These are phyloP conservation scores for Creontiades dilutus DNA, from an alignment of 2,888 invertebrate species.

Conservation along the genomic window DNA sequence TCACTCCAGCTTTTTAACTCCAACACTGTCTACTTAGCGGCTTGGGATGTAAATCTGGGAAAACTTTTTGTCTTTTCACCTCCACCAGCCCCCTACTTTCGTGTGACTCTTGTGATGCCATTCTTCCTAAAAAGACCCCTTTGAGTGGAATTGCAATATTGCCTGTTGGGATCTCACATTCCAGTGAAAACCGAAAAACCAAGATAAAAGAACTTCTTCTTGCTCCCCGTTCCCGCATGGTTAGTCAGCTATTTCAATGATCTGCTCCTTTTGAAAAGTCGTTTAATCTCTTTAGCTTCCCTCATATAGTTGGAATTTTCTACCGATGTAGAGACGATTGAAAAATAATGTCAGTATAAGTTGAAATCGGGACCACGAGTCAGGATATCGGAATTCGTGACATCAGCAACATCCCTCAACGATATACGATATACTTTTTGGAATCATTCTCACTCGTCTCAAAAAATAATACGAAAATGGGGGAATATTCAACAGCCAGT, in stretches of 20 bases:
- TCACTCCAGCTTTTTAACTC: conserved; percentile 40
- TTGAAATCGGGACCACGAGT: too few relatives aligned
- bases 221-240: neutral
- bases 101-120: neutral
- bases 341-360: too few relatives aligned
- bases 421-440: too few relatives aligned
- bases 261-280: neutral
- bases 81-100: neutral
- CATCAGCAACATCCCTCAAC: too few relatives aligned
- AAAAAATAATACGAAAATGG: too few relatives aligned
- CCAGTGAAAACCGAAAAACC: neutral
- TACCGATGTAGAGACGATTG: too few relatives aligned
- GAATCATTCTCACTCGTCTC: too few relatives aligned
- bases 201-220: conserved; percentile 11
- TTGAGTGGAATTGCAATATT: conserved; percentile 21
- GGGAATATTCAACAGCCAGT: too few relatives aligned
- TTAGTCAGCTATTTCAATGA: conserved; percentile 8
- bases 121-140: neutral
- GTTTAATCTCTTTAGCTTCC: too few relatives aligned
- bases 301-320: too few relatives aligned
- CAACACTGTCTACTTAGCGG: conserved; percentile 64
- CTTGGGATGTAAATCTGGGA: conserved; percentile 56
- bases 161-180: conserved; percentile 1
- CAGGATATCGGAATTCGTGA: too few relatives aligned
- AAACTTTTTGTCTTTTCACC: conserved; percentile 43